phyloP scores from a whole-genome alignment of 2,888 invertebrate species.

The Microplitis manilae region DNA sequence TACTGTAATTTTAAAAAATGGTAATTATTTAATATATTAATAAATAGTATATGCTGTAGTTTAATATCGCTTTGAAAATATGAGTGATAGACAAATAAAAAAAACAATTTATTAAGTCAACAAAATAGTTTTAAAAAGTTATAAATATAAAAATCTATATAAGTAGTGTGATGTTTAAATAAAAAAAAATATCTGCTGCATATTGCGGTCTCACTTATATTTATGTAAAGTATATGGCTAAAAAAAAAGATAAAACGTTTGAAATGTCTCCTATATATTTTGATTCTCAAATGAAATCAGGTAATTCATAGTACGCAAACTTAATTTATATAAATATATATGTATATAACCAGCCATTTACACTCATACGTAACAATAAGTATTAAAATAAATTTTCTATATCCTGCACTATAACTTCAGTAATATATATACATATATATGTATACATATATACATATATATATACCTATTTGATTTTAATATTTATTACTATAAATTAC shows the following conservation, averaged over 20 bases:
- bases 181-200: not conserved
- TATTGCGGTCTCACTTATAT: conserved; percentile 28
- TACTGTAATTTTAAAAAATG: too few relatives aligned
- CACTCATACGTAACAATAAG: conserved; percentile 51
- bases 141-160: conserved; percentile 5
- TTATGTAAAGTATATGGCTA: conserved; percentile 19
- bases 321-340: conserved; percentile 43
- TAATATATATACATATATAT: conserved; percentile 54
- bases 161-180: not conserved
- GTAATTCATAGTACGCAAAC: conserved; percentile 53
- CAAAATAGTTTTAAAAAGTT: conserved; percentile 16
- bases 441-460: conserved; percentile 52
- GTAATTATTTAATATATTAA: too few relatives aligned
- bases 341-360: conserved; percentile 55
- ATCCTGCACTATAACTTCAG: conserved; percentile 44
- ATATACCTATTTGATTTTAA: conserved; percentile 30
- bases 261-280: conserved; percentile 26
- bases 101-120: conserved; percentile 50
- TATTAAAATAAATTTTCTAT: conserved; percentile 32
- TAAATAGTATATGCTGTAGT: not conserved
- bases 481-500: not conserved
- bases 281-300: conserved; percentile 50
- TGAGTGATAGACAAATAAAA: conserved; percentile 35
- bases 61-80: not conserved
- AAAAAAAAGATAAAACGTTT: not conserved